These are phyloP conservation scores for Pipa parva DNA, from an alignment of 2,113 vertebrate species.

Conservation along the genomic window DNA sequence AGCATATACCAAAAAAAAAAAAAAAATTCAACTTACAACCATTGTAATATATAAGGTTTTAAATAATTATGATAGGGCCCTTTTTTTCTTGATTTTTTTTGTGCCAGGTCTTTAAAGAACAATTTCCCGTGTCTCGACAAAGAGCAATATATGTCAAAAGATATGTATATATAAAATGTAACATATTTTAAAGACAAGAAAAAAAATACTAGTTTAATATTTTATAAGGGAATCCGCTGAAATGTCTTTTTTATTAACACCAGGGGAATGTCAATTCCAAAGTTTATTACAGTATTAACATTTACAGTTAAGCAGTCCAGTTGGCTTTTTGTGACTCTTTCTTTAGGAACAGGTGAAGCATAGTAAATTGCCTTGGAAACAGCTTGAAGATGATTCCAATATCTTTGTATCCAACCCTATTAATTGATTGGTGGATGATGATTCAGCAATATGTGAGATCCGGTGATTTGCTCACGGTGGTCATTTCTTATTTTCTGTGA, in stretches of 20 bases:
- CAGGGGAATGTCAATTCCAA: conserved; percentile 36
- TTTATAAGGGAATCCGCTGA: conserved; percentile 34
- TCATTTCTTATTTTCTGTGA: conserved; percentile 22
- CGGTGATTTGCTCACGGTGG: conserved; percentile 15
- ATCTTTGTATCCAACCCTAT: conserved; percentile 25
- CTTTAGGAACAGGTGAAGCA: conserved; percentile 39
- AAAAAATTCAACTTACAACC: conserved; percentile 16
- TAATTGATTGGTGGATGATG: conserved; percentile 40
- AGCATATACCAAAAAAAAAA: conserved; percentile 3
- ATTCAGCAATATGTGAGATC: conserved; percentile 28
- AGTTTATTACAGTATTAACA: conserved; percentile 44
- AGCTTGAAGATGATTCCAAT: conserved; percentile 34
- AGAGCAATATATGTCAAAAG: conserved; percentile 38
- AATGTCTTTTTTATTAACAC: conserved; percentile 37
- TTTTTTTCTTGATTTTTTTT: conserved; percentile 1
- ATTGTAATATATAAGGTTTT: conserved; percentile 23
- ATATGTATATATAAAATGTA: conserved; percentile 33
- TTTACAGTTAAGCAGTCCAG: conserved; percentile 41
- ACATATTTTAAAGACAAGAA: conserved; percentile 31
- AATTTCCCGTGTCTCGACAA: not conserved
- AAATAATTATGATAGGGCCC: conserved; percentile 11
- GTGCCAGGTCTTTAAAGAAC: conserved; percentile 16
- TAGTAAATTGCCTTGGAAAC: conserved; percentile 38
- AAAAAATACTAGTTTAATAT: conserved; percentile 37
- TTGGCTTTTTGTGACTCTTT: conserved; percentile 39